These are phyloP conservation scores for Nettapus auritus DNA, from an alignment of 2,113 vertebrate species.

Conservation along the genomic window DNA sequence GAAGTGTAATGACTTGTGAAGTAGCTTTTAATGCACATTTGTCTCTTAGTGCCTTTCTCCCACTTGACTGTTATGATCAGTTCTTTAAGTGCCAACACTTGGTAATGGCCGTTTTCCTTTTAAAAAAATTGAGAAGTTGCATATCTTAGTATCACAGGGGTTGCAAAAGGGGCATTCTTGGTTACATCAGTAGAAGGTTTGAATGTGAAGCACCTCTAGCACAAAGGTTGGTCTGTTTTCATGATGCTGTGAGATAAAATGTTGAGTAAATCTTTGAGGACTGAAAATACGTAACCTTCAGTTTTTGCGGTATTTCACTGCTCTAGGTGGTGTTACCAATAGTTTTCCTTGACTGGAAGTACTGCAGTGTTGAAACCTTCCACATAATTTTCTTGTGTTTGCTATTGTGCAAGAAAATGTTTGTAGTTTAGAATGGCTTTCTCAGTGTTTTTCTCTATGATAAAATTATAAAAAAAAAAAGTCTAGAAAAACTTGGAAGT, in stretches of 20 bases:
- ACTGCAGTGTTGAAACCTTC: not conserved
- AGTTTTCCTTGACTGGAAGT: not conserved
- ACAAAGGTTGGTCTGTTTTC: not conserved
- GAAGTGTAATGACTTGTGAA: not conserved
- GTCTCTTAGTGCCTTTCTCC: not conserved
- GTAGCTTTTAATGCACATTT: not conserved
- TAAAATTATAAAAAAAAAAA: not conserved
- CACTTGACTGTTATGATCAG: no score
- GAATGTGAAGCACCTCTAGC: not conserved
- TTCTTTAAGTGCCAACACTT: not conserved
- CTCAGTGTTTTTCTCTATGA: not conserved
- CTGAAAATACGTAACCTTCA: not conserved
- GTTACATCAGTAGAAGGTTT: not conserved
- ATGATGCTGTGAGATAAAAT: not conserved
- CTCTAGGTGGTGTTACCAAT: not conserved
- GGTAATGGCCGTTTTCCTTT: not conserved
- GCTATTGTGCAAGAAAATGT: not conserved
- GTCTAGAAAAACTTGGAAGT: not conserved
- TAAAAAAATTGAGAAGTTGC: not conserved
- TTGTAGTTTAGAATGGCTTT: not conserved
- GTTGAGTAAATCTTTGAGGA: not conserved
- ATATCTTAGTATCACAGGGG: accelerated
- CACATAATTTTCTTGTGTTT: not conserved
- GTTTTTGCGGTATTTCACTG: not conserved
- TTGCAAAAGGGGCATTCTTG: not conserved